These are phyloP conservation scores for Sanderia malayensis DNA, from an alignment of 30 jellyfish, hydroid and myxozoan species.

Conservation along the genomic window DNA sequence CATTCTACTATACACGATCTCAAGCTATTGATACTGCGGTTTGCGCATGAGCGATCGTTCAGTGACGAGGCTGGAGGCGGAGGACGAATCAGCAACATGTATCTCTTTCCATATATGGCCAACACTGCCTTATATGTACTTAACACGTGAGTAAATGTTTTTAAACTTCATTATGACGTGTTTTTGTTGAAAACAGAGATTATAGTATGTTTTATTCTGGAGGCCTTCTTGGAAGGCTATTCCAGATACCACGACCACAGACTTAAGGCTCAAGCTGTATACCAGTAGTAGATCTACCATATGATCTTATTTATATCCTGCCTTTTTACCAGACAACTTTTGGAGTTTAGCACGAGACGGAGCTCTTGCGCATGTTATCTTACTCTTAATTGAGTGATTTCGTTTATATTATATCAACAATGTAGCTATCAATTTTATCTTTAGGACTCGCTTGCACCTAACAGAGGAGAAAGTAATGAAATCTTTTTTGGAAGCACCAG, in stretches of 20 bases:
- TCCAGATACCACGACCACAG: too few species aligned
- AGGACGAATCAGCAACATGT: conserved; percentile 89
- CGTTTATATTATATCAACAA: neutral
- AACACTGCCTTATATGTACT: conserved; percentile 80
- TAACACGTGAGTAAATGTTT: conserved; percentile 59
- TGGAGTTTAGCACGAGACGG: neutral
- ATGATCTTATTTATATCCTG: too few species aligned
- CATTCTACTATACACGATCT: conserved; percentile 84
- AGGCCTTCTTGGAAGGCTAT: too few species aligned
- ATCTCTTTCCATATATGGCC: conserved; percentile 81
- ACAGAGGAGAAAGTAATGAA: conserved; percentile 80
- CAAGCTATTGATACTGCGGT: conserved; percentile 67
- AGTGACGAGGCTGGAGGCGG: conserved; percentile 97
- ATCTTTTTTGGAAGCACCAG: conserved; percentile 70
- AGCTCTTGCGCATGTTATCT: neutral
- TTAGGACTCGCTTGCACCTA: conserved; percentile 83
- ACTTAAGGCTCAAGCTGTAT: too few species aligned
- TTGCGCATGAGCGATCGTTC: conserved; percentile 90
- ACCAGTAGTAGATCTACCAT: too few species aligned
- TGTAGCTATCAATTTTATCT: neutral
- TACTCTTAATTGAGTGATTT: neutral
- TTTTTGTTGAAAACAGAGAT: too few species aligned
- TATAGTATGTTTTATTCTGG: too few species aligned
- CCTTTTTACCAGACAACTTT: too few species aligned
- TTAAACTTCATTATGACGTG: too few species aligned